Conservation (phyloP, 2,888 invertebrate genomes). For the Troglohyphantes excavatus region DNA sequence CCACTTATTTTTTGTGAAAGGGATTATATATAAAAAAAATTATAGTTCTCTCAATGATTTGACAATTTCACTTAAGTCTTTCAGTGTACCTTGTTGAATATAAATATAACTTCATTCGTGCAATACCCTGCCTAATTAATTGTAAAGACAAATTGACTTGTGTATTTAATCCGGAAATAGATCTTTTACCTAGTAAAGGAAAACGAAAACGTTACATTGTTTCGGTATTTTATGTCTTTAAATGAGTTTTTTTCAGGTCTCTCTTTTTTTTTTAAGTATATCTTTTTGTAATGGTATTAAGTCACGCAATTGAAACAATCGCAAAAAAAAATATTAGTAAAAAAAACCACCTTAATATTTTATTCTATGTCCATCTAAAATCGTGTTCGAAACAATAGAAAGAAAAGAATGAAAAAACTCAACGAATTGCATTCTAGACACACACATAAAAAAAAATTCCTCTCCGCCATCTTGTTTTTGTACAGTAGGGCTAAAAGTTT, state of each 20-base stretch:
- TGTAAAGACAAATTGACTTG: too few relatives aligned
- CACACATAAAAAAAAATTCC: not conserved
- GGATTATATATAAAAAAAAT: too few relatives aligned
- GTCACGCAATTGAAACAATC: conserved; percentile 9
- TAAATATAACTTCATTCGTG: too few relatives aligned
- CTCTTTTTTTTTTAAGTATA: not conserved
- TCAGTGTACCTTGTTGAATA: too few relatives aligned
- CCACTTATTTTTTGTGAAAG: too few relatives aligned
- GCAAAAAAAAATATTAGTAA: not conserved
- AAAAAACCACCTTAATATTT: not conserved
- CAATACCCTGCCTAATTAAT: too few relatives aligned
- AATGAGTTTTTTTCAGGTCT: not conserved
- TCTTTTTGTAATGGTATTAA: conserved; percentile 9
- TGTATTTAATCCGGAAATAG: too few relatives aligned
- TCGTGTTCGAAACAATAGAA: not conserved
- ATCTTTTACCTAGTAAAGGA: too few relatives aligned
- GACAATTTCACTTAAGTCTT: too few relatives aligned
- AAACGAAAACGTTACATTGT: not conserved
- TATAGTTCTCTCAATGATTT: too few relatives aligned
- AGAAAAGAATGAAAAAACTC: not conserved
- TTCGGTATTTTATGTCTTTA: not conserved
- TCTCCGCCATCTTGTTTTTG: not conserved
- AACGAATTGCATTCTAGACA: not conserved
- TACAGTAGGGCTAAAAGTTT: not conserved
- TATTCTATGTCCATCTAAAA: conserved; percentile 4